phyloP scores from a whole-genome alignment of 1,140 invertebrate genomes.

The Choristoneura fumiferana region DNA sequence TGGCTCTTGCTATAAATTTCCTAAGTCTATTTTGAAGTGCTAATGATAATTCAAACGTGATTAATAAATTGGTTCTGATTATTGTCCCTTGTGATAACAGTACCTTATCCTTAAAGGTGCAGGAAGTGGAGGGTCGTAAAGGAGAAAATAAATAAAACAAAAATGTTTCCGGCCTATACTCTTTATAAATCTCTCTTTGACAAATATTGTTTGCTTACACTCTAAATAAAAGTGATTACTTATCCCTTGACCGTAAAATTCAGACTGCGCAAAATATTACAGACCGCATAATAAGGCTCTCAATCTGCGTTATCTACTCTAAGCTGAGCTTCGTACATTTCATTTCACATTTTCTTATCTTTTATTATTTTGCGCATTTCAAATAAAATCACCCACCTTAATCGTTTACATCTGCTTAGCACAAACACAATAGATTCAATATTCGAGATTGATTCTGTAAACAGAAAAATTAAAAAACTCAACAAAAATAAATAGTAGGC shows the following conservation, averaged over 20 bases:
- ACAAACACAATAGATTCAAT: constrained; percentile 7
- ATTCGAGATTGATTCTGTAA: constrained; percentile 6
- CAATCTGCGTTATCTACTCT: neutral
- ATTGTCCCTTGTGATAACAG: too few relatives aligned
- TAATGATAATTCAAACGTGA: too few relatives aligned
- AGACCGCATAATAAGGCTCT: neutral
- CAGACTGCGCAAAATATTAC: constrained; percentile 5
- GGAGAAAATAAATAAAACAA: neutral
- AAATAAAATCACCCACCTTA: constrained; percentile 11
- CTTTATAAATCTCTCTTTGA: constrained; percentile 16
- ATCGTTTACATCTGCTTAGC: neutral
- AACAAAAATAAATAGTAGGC: constrained; percentile 22
- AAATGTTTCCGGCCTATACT: neutral
- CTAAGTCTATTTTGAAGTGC: too few relatives aligned
- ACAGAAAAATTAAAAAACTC: constrained; percentile 30
- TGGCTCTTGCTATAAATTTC: too few relatives aligned
- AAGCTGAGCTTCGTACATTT: constrained; percentile 10
- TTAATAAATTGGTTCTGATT: too few relatives aligned
- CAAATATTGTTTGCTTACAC: constrained; percentile 14
- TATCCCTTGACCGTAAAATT: neutral
- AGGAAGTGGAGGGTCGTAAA: neutral
- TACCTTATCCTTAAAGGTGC: too few relatives aligned
- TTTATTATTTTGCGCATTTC: constrained; percentile 2
- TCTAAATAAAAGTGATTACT: constrained; percentile 12
- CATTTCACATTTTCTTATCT: neutral